Evolutionary conservation across 1,140 invertebrate genomes (phyloP).

Genomic region (Caenorhabditis brenneri): DNA sequence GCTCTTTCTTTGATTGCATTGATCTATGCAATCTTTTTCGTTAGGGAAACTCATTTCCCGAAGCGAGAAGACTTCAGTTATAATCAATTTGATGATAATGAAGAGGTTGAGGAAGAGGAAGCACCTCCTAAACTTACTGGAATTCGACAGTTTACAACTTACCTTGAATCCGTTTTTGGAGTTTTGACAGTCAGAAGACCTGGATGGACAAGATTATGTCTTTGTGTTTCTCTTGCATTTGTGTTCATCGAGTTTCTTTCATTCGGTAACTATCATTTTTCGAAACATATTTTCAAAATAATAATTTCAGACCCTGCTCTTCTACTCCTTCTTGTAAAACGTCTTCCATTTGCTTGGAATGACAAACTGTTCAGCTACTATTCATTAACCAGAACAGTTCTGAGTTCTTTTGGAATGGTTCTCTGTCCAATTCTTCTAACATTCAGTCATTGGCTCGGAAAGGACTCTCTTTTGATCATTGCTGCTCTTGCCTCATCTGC

Average conservation of each 20-base stretch:
- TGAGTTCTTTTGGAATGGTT: conserved; percentile 35
- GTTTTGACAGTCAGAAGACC: conserved; percentile 49
- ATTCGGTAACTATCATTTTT: conserved; percentile 47
- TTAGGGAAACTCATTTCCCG: conserved; percentile 54
- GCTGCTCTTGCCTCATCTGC: conserved; percentile 25
- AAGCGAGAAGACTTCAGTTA: conserved; percentile 31
- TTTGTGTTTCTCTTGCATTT: conserved; percentile 53
- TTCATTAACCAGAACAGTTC: neutral
- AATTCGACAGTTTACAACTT: neutral
- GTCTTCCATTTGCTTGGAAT: conserved; percentile 54
- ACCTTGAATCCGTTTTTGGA: conserved; percentile 24
- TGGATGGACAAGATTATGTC: conserved; percentile 54
- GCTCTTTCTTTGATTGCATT: conserved; percentile 34
- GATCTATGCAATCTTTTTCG: conserved; percentile 51
- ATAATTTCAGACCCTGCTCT: conserved; percentile 47
- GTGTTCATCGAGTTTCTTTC: conserved; percentile 57
- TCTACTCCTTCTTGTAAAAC: conserved; percentile 52
- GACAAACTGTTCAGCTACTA: conserved; percentile 51
- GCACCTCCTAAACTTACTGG: neutral
- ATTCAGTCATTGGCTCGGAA: conserved; percentile 24
- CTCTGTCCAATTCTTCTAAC: conserved; percentile 12
- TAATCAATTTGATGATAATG: conserved; percentile 31
- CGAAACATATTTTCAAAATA: neutral
- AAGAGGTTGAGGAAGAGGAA: conserved; percentile 11
- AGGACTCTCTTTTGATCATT: conserved; percentile 52